A percentile compares a stretch with the other conserved stretches of the same genome.
Conservation (phyloP, 2,113 vertebrate species). For the Tyrannus savana region DNA sequence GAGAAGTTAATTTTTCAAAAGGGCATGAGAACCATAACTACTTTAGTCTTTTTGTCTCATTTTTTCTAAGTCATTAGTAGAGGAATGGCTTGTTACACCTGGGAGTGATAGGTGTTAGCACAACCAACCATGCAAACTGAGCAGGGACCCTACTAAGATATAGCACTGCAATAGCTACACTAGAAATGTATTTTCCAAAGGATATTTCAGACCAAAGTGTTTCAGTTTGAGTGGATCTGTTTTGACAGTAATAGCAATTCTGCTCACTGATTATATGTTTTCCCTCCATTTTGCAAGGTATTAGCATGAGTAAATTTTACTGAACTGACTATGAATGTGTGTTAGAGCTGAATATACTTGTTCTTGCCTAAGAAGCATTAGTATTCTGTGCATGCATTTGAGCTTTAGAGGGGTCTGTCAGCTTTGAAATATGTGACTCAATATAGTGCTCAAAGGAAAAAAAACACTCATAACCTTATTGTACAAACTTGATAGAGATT, state of each 20-base stretch:
- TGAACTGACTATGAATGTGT: not conserved
- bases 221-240: not conserved
- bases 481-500: not conserved
- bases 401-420: not conserved
- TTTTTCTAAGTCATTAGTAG: not conserved
- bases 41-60: not conserved
- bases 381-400: not conserved
- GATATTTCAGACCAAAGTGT: not conserved
- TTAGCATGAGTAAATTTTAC: not conserved
- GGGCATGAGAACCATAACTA: not conserved
- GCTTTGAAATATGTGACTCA: not conserved
- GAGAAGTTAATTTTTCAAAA: not conserved
- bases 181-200: not conserved
- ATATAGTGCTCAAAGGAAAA: not conserved
- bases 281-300: not conserved
- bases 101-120: not conserved
- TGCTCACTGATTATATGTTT: not conserved
- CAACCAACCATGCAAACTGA: not conserved
- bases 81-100: not conserved
- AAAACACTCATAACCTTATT: not conserved
- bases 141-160: not conserved
- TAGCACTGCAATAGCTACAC: not conserved
- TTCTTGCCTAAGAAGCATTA: not conserved
- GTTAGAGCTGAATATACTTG: not conserved
- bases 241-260: not conserved